A percentile compares a stretch with the other conserved stretches of the same genome.
These are phyloP conservation scores for Caenorhabditis doughertyi DNA, from an alignment of 2,888 invertebrate species.

Conservation along the genomic window DNA sequence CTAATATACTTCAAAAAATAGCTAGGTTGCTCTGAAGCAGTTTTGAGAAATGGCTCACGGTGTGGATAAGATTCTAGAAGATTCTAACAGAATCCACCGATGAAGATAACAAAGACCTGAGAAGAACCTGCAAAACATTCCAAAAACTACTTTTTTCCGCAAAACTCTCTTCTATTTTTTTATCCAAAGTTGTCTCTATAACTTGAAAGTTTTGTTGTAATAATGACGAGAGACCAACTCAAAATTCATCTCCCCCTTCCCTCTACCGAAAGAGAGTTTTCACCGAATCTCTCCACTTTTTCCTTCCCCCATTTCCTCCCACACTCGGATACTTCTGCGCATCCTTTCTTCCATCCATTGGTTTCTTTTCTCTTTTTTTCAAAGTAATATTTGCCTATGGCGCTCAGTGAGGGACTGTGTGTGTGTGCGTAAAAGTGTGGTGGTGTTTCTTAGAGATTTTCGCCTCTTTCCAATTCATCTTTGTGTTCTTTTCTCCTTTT, in stretches of 20 bases:
- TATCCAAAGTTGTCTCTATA: neutral
- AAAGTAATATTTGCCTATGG: slow-evolving; percentile 56
- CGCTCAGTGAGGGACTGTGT: slow-evolving; percentile 33
- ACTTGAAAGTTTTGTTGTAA: slow-evolving; percentile 35
- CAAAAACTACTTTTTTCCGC: neutral
- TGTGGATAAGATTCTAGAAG: too few species aligned
- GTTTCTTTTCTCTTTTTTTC: slow-evolving; percentile 8
- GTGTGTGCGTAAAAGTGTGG: slow-evolving; percentile 51
- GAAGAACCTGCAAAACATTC: too few species aligned
- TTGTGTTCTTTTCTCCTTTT: neutral
- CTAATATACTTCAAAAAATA: too few species aligned
- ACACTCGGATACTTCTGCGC: slow-evolving; percentile 62
- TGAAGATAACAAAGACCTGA: too few species aligned
- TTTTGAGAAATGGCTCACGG: neutral
- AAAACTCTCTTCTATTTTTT: neutral
- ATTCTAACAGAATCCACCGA: too few species aligned
- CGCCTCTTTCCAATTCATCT: too few species aligned
- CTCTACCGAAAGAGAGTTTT: slow-evolving; percentile 19
- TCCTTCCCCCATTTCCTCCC: slow-evolving; percentile 13
- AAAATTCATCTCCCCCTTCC: too few species aligned
- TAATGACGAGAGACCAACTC: slow-evolving; percentile 48
- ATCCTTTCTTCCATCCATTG: slow-evolving; percentile 25
- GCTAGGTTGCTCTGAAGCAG: too few species aligned
- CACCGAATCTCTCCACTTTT: slow-evolving; percentile 64
- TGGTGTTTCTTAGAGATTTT: slow-evolving; percentile 24